Evolutionary conservation across 2,888 invertebrate species (phyloP).

Genomic region (Apoda limacodes): DNA sequence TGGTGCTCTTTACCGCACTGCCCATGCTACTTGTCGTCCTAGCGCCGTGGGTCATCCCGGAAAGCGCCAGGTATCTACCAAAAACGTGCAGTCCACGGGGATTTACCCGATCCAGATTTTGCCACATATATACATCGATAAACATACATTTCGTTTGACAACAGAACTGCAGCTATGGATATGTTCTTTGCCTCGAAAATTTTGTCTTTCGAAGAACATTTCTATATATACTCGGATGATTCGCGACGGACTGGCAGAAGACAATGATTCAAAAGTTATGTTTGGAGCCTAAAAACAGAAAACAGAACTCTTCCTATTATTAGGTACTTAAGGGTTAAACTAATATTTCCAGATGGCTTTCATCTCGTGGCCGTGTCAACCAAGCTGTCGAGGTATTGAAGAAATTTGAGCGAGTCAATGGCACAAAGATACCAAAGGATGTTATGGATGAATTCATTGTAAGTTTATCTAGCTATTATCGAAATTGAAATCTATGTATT

Average conservation of each 20-base stretch:
- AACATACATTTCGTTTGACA: no score
- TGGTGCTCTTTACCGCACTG: conserved; percentile 32
- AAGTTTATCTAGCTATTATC: conserved; percentile 10
- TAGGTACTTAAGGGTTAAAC: background rate
- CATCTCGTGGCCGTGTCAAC: conserved; percentile 47
- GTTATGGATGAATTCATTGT: conserved; percentile 60
- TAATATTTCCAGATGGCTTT: conserved; percentile 40
- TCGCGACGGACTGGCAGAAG: no score
- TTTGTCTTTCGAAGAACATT: no score
- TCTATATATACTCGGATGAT: no score
- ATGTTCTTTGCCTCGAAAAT: no score
- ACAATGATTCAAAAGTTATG: no score
- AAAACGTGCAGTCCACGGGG: background rate
- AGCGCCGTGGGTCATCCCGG: conserved; percentile 38
- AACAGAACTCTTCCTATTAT: no score
- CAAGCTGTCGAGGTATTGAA: conserved; percentile 48
- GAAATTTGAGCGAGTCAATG: conserved; percentile 52
- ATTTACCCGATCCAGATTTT: no score
- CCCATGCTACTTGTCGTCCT: conserved; percentile 33
- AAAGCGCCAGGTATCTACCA: conserved; percentile 49
- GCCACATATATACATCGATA: no score
- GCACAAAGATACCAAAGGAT: conserved; percentile 52
- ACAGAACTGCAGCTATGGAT: no score
- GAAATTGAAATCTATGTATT: conserved; percentile 6
- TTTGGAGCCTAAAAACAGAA: no score